Evolutionary conservation across 2,888 invertebrate genomes (phyloP).

Genomic region (Euclidia mi): DNA sequence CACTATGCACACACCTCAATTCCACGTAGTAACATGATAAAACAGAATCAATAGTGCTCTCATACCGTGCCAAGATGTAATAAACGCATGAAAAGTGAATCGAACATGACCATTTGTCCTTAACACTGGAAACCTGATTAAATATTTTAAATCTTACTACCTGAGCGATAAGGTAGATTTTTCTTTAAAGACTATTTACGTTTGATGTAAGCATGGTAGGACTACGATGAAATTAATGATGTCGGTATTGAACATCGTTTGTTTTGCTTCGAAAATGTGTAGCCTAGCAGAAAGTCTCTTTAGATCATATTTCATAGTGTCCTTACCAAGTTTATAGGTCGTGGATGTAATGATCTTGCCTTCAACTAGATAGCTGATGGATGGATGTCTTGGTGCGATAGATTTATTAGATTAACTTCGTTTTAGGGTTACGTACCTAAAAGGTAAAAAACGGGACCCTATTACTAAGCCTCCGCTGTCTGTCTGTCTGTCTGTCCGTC

Average conservation of each 20-base stretch:
- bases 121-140: conserved; percentile 46
- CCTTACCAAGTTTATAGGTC: conserved; percentile 49
- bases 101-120: conserved; percentile 75
- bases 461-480: too few species aligned
- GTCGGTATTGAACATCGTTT: conserved; percentile 78
- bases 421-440: neutral
- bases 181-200: conserved; percentile 33
- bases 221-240: conserved; percentile 80
- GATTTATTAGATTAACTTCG: conserved; percentile 6
- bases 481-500: too few species aligned
- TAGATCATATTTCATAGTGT: conserved; percentile 62
- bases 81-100: conserved; percentile 85
- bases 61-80: conserved; percentile 82
- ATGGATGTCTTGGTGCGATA: conserved; percentile 3
- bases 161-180: conserved; percentile 52
- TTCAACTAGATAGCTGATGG: conserved; percentile 34
- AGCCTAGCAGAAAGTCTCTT: conserved; percentile 63
- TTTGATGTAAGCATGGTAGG: conserved; percentile 62
- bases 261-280: conserved; percentile 73
- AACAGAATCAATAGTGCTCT: conserved; percentile 80
- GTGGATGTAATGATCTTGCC: conserved; percentile 42
- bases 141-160: conserved; percentile 47
- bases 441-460: too few species aligned
- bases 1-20: conserved; percentile 59
- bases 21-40: conserved; percentile 76